Base-by-base conservation (phyloP, 2,888 invertebrate genomes). In the Brassicogethes aeneus region DNA sequence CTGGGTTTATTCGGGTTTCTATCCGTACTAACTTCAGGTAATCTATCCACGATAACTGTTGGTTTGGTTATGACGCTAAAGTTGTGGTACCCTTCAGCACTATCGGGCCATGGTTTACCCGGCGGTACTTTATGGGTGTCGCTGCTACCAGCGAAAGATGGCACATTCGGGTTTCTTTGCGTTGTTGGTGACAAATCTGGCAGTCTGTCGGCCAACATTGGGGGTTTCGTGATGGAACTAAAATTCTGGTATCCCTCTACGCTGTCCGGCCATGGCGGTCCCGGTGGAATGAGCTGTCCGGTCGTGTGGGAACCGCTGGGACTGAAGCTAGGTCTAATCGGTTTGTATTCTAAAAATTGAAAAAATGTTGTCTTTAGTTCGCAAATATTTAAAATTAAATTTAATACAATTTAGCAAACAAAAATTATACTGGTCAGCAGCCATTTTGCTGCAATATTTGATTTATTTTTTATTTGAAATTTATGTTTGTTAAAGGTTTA, bases 241-340 rank as follows among this genome's bases (percentile, higher is more conserved):
- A 41, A 38, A 41, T 44, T 41, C 16, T 34, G 37, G 29, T 48
- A 39, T 34, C 37, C 36, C 40, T 44, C 40, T 2, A 43, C 35
- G 7, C 37, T 45, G 23, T 37, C 44, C 3, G 48, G 53, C 48
- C 51, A 53, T 29, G 51, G 51, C 41, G 41, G 39, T 15, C 51
- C 51, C 7, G 53, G 46, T 2, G 48, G 48, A 10, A 53, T 43
- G n/a, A 46, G 43, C 36, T 48, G 52, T 8, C 38, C 40, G 8
- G 39, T n/a, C n/a, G n/a, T n/a, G n/a, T n/a, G n/a, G n/a, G n/a
- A n/a, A n/a, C n/a, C n/a, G n/a, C n/a, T n/a, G n/a, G n/a, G n/a
- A n/a, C n/a, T n/a, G n/a, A n/a, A n/a, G n/a, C n/a, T n/a, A n/a
- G n/a, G n/a, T n/a, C n/a, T n/a, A n/a, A n/a, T n/a, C n/a, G n/a